Conservation (phyloP, 2,888 invertebrate species). For the Morpho helenor region DNA sequence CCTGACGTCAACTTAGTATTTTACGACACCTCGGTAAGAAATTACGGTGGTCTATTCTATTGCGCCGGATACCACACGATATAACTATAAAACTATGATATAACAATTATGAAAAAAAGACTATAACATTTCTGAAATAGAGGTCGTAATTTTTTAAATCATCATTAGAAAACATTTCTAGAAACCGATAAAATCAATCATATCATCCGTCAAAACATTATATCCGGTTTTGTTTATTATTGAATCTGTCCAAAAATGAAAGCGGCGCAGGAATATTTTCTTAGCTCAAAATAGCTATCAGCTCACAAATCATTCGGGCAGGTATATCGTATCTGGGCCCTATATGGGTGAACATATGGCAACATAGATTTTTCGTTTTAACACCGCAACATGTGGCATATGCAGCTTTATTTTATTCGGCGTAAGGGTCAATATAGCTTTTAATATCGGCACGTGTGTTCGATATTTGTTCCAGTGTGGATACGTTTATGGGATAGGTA, state of each 20-base stretch:
- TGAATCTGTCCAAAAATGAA: constrained; percentile 61
- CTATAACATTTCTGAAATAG: neutral
- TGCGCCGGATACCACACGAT: too few relatives aligned
- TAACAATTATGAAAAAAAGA: too few relatives aligned
- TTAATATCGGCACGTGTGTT: constrained; percentile 7
- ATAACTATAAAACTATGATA: too few relatives aligned
- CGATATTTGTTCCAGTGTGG: constrained; percentile 23
- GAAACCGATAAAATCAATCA: constrained; percentile 60
- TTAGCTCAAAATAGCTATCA: constrained; percentile 70
- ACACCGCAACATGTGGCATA: neutral
- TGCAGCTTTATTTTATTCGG: neutral
- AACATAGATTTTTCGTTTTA: constrained; percentile 9
- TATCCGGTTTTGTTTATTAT: constrained; percentile 65
- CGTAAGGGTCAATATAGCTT: constrained; percentile 17
- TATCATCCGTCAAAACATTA: constrained; percentile 51
- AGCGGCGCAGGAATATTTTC: constrained; percentile 60
- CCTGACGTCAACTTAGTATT: too few relatives aligned
- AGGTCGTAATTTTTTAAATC: neutral
- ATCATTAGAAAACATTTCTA: constrained; percentile 30
- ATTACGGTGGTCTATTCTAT: too few relatives aligned
- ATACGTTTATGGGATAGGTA: constrained; percentile 40
- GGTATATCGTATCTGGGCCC: constrained; percentile 41
- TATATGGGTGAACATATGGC: constrained; percentile 29
- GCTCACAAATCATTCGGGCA: constrained; percentile 59
- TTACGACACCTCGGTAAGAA: too few relatives aligned